Conservation (phyloP, 2,113 vertebrate genomes). For the Ascaphus truei region DNA sequence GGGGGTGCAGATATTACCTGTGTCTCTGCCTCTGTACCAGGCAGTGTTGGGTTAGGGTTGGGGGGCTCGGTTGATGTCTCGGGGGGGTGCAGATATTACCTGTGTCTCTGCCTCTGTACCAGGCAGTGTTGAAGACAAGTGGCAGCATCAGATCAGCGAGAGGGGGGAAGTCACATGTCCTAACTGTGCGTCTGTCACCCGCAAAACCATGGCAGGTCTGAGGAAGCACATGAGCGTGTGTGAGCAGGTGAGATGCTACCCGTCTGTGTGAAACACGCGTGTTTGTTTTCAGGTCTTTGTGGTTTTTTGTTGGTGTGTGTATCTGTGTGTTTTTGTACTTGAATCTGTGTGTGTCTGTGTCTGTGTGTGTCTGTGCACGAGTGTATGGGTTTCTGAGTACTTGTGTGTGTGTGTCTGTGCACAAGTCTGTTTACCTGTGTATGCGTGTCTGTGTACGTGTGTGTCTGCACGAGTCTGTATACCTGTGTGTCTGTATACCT, state of each 20-base stretch:
- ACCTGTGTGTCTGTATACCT: no score
- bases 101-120: constrained; percentile 21
- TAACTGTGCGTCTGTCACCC: constrained; percentile 82
- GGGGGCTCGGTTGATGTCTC: neutral
- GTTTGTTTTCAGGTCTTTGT: neutral
- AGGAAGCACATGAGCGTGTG: constrained; percentile 98
- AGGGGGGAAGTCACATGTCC: constrained; percentile 87
- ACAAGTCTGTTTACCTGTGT: no score
- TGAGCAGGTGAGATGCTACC: constrained; percentile 90
- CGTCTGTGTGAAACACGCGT: no score
- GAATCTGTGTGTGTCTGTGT: no score
- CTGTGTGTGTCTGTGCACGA: no score
- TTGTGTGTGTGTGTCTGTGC: neutral
- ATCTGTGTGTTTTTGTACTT: no score
- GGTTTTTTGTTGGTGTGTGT: no score
- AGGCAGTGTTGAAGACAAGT: constrained; percentile 75
- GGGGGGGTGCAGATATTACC: neutral
- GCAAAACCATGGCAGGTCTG: constrained; percentile 87
- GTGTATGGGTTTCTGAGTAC: no score
- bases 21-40: no score
- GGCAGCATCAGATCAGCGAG: constrained; percentile 83
- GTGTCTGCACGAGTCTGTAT: no score
- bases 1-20: no score
- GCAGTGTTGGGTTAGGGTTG: neutral
- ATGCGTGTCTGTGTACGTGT: no score